Percentiles rank a stretch among this genome's conserved stretches.
phyloP scores from a whole-genome alignment of 2,797 vertebrate species.

The Schizopygopsis pylzovi region DNA sequence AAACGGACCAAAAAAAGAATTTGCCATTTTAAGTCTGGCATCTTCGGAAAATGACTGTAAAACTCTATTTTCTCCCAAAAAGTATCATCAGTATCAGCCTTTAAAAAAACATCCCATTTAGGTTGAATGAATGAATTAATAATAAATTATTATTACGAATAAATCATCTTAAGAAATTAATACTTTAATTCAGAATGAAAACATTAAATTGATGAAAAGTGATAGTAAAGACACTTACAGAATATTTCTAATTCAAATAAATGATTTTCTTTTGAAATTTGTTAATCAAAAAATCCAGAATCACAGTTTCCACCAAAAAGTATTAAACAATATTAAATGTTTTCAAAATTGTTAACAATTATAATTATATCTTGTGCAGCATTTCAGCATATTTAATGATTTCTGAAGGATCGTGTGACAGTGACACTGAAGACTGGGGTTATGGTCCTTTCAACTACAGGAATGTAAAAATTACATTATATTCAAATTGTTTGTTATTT shows the following conservation, averaged over 20 bases:
- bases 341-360: background rate
- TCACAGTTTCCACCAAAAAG: background rate
- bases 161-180: background rate
- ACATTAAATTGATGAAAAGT: background rate
- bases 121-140: no score
- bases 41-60: background rate
- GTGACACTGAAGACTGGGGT: background rate
- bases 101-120: background rate
- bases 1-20: background rate
- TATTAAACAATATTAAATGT: background rate
- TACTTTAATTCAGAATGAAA: background rate
- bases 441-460: background rate
- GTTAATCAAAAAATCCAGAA: background rate
- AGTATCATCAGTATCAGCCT: background rate
- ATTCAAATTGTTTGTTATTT: background rate
- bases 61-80: background rate
- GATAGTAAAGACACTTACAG: background rate
- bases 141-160: background rate
- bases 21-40: background rate
- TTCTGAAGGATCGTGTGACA: background rate
- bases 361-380: background rate
- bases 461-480: background rate
- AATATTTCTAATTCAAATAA: background rate
- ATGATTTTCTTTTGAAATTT: background rate
- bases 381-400: background rate